Base-by-base conservation (phyloP, 1,140 invertebrate genomes). In the Pseudomyrmex pallidus region DNA sequence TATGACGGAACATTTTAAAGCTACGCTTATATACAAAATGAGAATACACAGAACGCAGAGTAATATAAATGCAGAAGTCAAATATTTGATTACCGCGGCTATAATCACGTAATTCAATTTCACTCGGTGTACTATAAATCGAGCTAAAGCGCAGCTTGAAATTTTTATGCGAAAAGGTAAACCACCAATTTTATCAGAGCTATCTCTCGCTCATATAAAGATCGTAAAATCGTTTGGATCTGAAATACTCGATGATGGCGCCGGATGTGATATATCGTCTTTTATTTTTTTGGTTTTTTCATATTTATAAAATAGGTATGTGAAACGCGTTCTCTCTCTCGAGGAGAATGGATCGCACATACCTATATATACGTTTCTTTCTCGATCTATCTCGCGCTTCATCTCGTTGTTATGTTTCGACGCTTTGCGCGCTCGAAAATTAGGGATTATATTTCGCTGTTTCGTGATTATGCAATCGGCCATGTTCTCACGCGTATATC, bases 91-190 rank as follows among this genome's bases (percentile, higher is more conserved):
- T 63, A 74, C n/a, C 10, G 13, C 76, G 44, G 54, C 20, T 74
- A 63, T 74, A 74, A 82, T 82, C 48, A 35, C 5, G 17, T 74
- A 52, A 74, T 63, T 82, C n/a, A 74, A 72, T 82, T 82, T 63
- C 48, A 74, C 54, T 20, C 57, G 4, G 13, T 20, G 59, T 8
- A 9, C 46, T 44, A 74, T 74, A 74, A 82, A 82, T 74, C 52
- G 25, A 3, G 17, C 12, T 46, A 74, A 74, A 74, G n/a, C 9
- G 1, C 22, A 20, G 46, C 1, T 44, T 62, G 17, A 48, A 82
- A 56, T 22, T 82, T 74, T 63, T 25, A 54, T 54, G 15, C 17
- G 25, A 54, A 74, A 82, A 74, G 13, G 10, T 25, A 17, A 54
- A 74, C 15, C 7, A 20, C 35, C 35, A 9, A 74, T 74, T 46